Evolutionary conservation across 2,113 vertebrate species (phyloP).

Genomic region (Takifugu flavidus): DNA sequence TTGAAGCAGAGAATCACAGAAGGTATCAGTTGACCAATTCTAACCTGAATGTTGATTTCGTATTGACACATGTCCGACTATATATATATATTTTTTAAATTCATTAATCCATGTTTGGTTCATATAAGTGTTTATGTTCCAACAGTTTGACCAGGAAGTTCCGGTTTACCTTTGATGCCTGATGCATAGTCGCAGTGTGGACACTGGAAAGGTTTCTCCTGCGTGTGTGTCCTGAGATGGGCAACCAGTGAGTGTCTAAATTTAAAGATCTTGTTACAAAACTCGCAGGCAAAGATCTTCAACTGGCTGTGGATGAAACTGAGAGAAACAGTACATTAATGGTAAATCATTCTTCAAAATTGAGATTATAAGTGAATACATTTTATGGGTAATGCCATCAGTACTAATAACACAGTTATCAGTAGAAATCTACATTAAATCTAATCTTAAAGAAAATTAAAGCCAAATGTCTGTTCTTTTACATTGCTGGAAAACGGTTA

Average conservation of each 20-base stretch:
- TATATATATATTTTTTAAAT: no score
- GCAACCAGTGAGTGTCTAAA: constrained; percentile 95
- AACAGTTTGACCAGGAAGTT: not conserved
- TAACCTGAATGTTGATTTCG: not conserved
- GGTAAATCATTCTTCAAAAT: not conserved
- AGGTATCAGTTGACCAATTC: no score
- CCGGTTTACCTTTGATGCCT: constrained; percentile 80
- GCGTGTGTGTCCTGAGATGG: constrained; percentile 94
- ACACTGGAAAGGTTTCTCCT: constrained; percentile 94
- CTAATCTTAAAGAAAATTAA: no score
- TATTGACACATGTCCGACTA: no score
- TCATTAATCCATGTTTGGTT: no score
- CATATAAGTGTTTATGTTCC: not conserved
- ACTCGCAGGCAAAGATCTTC: constrained; percentile 96
- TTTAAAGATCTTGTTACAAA: constrained; percentile 99
- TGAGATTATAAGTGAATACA: no score
- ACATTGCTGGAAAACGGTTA: no score
- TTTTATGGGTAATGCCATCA: no score
- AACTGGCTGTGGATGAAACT: constrained; percentile 88
- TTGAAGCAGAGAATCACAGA: constrained; percentile 31
- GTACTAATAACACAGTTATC: not conserved
- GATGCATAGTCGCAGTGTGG: constrained; percentile 91
- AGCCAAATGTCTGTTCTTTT: no score
- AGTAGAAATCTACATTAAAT: no score
- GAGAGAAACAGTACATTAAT: not conserved